A percentile compares a stretch with the other conserved stretches of the same genome.
phyloP scores from a whole-genome alignment of 1,140 invertebrate species.

The Rhopalosiphum maidis region DNA sequence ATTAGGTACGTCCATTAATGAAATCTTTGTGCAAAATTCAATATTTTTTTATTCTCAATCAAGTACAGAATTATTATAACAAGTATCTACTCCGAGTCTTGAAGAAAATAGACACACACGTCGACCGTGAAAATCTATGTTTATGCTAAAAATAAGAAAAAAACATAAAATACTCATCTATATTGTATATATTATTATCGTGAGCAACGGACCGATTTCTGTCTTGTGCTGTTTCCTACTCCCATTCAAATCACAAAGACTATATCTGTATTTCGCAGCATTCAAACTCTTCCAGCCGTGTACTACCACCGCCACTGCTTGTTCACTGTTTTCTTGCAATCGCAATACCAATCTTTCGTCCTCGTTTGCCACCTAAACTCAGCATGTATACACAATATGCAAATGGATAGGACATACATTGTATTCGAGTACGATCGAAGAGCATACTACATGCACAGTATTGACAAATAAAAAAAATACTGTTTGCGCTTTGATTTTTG shows the following conservation, averaged over 20 bases:
- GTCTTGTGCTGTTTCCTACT: background rate
- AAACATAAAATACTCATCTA: background rate
- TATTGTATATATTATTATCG: conserved; percentile 18
- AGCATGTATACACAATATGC: background rate
- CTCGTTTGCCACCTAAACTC: background rate
- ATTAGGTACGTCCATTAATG: background rate
- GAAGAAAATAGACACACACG: background rate
- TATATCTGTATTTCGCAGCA: background rate
- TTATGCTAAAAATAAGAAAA: background rate
- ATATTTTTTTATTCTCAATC: background rate
- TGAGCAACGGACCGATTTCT: background rate
- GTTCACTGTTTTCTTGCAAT: background rate
- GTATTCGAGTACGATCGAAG: background rate
- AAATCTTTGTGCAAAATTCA: too few relatives aligned
- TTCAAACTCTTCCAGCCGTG: background rate
- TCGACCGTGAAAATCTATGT: background rate
- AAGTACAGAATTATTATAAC: background rate
- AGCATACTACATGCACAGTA: background rate
- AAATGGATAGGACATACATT: background rate
- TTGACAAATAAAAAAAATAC: background rate
- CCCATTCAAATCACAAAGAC: background rate
- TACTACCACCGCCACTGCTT: too few relatives aligned
- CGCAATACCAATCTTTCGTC: background rate
- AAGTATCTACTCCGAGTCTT: background rate
- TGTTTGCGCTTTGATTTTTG: background rate